Evolutionary conservation across 2,113 vertebrate species (phyloP).

Genomic region (Lepus timidus): DNA sequence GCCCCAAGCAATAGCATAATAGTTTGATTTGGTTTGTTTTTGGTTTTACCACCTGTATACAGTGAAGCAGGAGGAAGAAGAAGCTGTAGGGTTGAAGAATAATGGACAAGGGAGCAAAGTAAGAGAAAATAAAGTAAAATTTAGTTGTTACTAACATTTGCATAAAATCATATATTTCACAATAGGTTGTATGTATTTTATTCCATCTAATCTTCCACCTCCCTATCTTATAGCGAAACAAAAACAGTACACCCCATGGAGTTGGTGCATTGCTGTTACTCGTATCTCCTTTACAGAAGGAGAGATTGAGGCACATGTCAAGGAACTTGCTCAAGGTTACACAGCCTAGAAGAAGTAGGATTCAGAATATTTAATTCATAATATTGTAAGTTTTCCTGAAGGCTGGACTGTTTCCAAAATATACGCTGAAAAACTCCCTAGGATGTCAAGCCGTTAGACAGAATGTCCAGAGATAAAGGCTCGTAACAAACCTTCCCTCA

Average conservation of each 20-base stretch:
- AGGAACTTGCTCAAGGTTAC: background rate
- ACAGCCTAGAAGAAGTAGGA: background rate
- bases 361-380: background rate
- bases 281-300: background rate
- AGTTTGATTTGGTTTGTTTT: background rate
- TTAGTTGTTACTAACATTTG: background rate
- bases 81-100: background rate
- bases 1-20: background rate
- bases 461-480: background rate
- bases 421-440: background rate
- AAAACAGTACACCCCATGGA: background rate
- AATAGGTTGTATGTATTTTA: background rate
- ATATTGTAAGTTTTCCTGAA: background rate
- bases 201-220: background rate
- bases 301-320: background rate
- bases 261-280: background rate
- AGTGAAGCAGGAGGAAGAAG: background rate
- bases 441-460: background rate
- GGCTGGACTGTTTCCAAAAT: background rate
- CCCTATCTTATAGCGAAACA: background rate
- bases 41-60: background rate
- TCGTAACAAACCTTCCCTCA: background rate
- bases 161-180: background rate
- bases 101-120: background rate
- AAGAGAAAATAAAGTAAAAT: background rate